Percentiles rank a stretch among this genome's conserved stretches.
These are phyloP conservation scores for Crambe crambe DNA, from an alignment of 37 sponge, comb jelly and placozoan genomes.

Conservation along the genomic window DNA sequence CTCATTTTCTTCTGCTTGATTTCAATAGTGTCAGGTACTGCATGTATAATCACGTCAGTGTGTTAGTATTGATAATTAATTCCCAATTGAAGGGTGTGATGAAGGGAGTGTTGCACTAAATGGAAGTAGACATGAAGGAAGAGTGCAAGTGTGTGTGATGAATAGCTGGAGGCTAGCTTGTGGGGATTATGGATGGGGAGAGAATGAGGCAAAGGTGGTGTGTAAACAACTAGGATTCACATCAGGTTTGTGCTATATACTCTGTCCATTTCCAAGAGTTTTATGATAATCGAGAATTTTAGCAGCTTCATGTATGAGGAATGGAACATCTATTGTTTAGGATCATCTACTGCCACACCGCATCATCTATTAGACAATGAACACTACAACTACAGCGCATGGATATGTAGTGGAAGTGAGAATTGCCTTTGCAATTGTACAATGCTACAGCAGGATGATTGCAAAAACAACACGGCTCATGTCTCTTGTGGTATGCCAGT, in stretches of 20 bases:
- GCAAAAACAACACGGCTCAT: neutral
- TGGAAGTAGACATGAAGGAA: neutral
- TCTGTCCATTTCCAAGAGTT: neutral
- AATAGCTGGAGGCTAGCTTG: neutral
- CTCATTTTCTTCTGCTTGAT: too few relatives aligned
- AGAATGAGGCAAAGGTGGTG: neutral
- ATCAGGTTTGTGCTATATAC: neutral
- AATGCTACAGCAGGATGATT: neutral
- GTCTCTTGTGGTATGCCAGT: too few relatives aligned
- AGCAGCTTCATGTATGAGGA: neutral
- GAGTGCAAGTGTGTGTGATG: neutral
- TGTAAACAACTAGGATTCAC: conserved; percentile 3
- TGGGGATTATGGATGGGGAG: conserved; percentile 1
- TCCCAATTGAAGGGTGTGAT: too few relatives aligned
- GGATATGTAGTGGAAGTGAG: conserved; percentile 3
- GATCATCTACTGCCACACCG: too few relatives aligned
- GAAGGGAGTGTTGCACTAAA: neutral
- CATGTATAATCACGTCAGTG: too few relatives aligned
- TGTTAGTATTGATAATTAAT: too few relatives aligned
- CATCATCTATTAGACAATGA: too few relatives aligned
- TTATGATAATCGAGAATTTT: neutral
- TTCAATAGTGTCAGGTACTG: too few relatives aligned
- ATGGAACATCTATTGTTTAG: too few relatives aligned
- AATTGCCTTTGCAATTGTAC: neutral
- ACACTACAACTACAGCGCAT: neutral